Conservation (phyloP, 1,140 invertebrate genomes). For the Steinernema khuongi region DNA sequence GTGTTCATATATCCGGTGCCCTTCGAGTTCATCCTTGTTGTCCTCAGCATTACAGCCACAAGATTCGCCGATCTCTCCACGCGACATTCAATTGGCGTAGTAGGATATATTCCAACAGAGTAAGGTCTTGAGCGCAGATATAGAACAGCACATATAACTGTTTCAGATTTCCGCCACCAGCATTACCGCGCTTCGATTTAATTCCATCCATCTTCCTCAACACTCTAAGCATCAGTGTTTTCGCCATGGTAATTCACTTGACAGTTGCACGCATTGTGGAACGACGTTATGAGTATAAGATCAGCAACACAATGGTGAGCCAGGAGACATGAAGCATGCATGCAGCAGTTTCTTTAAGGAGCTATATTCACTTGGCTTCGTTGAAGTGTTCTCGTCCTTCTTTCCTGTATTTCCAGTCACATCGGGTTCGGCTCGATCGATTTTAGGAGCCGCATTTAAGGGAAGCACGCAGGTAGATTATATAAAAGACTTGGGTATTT, state of each 20-base stretch:
- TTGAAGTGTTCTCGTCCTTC: slow-evolving; percentile 51
- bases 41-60: slow-evolving; percentile 57
- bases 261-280: slow-evolving; percentile 57
- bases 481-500: background rate
- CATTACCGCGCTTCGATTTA: slow-evolving; percentile 51
- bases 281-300: slow-evolving; percentile 53
- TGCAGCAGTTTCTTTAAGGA: slow-evolving; percentile 35
- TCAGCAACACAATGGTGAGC: slow-evolving; percentile 50
- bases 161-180: slow-evolving; percentile 50
- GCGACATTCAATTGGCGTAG: slow-evolving; percentile 47
- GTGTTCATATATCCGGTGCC: slow-evolving; percentile 54
- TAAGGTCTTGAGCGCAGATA: slow-evolving; percentile 23
- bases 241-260: slow-evolving; percentile 53
- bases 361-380: slow-evolving; percentile 54
- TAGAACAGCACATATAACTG: slow-evolving; percentile 15
- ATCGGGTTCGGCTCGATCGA: slow-evolving; percentile 54
- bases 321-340: background rate
- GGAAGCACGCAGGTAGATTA: slow-evolving; percentile 49
- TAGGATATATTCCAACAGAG: slow-evolving; percentile 55
- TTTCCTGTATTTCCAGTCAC: slow-evolving; percentile 59
- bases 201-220: slow-evolving; percentile 48
- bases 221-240: slow-evolving; percentile 48
- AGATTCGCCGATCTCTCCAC: slow-evolving; percentile 53
- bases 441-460: slow-evolving; percentile 51
- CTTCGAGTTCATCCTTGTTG: slow-evolving; percentile 52